Base-by-base conservation (phyloP, 1,140 invertebrate genomes). In the Papilio xuthus region DNA sequence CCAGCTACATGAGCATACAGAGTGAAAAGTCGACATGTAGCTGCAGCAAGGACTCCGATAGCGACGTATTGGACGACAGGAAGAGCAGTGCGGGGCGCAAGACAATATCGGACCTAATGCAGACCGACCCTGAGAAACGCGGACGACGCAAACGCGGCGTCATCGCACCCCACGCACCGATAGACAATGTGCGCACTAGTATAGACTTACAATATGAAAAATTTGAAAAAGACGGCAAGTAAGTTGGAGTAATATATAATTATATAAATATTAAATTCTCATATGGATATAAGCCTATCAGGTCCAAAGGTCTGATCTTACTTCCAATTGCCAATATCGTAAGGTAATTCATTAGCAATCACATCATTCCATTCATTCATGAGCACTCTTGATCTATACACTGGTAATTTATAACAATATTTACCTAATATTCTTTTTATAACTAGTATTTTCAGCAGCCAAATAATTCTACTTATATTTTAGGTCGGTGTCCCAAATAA, bases 401-500 rank as follows among this genome's bases (percentile, higher is more conserved):
- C 4, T 6, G 18, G 4, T n/a, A n/a, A n/a, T 41, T 41, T 41
- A 41, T 41, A 41, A 41, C 18, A 50, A n/a, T 50, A n/a, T 20
- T 53, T 9, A n/a, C 50, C 18, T 20, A 20, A n/a, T 9, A 20
- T n/a, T 9, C 8, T 20, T 53, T 20, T n/a, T 0, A 47, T 20
- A 60, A 26, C 56, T 60, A 4, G 20, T 12, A 60, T 26, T 53
- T 53, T 60, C 56, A 60, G 9, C 56, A 28, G 18, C 9, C 37
- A 69, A 69, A n/a, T 20, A 37, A 1, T 69, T 37, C 32, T 69
- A 13, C n/a, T 12, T 76, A 20, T 76, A 37, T 79, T 79, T 73
- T 80, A 95, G 95, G 82, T 94, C 95, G 78, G 85, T 89, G 42
- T 91, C 94, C 85, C 93, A 95, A 87, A 95, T 95, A 81, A 94